Conservation (phyloP, 1,140 invertebrate species). For the Euborellia annulipes region DNA sequence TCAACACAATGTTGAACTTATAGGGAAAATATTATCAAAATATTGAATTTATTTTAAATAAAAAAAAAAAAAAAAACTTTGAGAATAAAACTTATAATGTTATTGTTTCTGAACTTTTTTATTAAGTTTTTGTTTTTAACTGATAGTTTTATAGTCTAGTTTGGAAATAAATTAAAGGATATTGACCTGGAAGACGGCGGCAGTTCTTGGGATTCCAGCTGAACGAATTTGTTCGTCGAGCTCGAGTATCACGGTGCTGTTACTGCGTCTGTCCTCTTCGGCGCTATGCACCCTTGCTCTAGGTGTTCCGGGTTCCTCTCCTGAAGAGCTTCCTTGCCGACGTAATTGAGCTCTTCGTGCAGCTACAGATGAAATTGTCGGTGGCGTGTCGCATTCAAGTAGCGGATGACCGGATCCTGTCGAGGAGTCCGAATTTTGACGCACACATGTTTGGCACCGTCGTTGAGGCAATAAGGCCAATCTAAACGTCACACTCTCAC, state of each 20-base stretch:
- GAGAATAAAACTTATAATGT: too few species aligned
- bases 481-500: slow-evolving; percentile 19
- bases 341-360: background rate
- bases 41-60: too few species aligned
- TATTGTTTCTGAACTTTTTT: too few species aligned
- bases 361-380: background rate
- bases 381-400: slow-evolving; percentile 3
- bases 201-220: background rate
- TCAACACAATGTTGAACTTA: too few species aligned
- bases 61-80: too few species aligned
- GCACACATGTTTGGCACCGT: slow-evolving; percentile 19
- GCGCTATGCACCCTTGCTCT: background rate
- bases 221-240: slow-evolving; percentile 3
- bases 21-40: too few species aligned
- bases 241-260: slow-evolving; percentile 6
- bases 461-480: slow-evolving; percentile 16
- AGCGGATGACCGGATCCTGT: slow-evolving; percentile 18
- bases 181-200: slow-evolving; percentile 8
- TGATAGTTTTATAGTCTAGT: too few species aligned
- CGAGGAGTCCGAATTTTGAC: slow-evolving; percentile 22
- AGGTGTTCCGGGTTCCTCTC: slow-evolving; percentile 5
- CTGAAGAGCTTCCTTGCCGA: slow-evolving; percentile 8
- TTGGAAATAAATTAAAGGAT: background rate
- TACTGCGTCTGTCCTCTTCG: background rate
- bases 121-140: too few species aligned